Evolutionary conservation across 2,888 invertebrate species (phyloP).

Genomic region (Amphiduros pacificus): DNA sequence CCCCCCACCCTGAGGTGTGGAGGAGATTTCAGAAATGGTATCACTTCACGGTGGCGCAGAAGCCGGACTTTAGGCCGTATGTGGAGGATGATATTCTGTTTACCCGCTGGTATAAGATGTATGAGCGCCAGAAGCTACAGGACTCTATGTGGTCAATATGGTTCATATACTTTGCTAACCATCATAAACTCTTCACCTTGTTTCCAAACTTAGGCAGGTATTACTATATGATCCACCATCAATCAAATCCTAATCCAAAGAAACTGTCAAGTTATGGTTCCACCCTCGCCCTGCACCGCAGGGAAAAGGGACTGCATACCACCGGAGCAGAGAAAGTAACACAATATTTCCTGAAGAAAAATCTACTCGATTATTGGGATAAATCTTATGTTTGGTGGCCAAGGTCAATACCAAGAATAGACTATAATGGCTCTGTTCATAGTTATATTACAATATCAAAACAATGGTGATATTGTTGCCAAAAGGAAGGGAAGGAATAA

Average conservation of each 20-base stretch:
- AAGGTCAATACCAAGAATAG: no score
- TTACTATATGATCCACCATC: not conserved
- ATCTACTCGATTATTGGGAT: no score
- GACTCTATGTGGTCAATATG: conserved; percentile 6
- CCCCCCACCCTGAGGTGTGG: not conserved
- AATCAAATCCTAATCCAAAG: not conserved
- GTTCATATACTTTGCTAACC: not conserved
- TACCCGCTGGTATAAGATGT: conserved; percentile 1
- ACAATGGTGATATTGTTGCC: no score
- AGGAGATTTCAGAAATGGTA: conserved; percentile 6
- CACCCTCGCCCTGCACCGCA: not conserved
- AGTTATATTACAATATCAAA: no score
- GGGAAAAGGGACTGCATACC: conserved; percentile 4
- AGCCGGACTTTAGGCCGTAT: not conserved
- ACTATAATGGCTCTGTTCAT: no score
- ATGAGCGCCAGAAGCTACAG: not conserved
- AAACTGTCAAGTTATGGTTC: no score
- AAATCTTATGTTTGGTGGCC: no score
- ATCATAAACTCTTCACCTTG: not conserved
- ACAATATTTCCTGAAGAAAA: no score
- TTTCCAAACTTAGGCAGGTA: not conserved
- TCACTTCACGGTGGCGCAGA: not conserved
- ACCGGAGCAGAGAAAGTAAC: no score
- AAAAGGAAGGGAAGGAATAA: no score
- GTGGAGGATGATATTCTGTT: not conserved